Conservation (phyloP, 2,113 vertebrate species). For the Propithecus coquereli region DNA sequence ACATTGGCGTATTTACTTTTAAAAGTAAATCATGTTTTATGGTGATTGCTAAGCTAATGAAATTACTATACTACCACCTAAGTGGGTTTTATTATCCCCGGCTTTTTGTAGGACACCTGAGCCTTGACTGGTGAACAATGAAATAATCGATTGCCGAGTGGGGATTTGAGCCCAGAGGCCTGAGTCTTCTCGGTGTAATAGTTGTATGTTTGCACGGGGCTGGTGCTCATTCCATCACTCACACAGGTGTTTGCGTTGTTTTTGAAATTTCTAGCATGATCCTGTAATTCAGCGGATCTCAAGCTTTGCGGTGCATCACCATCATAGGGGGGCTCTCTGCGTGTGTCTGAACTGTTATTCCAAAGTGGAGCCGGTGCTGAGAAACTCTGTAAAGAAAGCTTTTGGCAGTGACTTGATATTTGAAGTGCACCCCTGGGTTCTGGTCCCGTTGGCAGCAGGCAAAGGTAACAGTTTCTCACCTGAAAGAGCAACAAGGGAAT, state of each 20-base stretch:
- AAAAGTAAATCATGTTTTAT: constrained; percentile 43
- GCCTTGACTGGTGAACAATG: neutral
- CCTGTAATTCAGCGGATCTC: neutral
- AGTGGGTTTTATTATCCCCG: neutral
- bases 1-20: constrained; percentile 39
- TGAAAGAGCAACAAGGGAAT: neutral
- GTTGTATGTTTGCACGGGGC: neutral
- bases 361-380: neutral
- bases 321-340: neutral
- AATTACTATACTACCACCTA: constrained; percentile 21
- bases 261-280: neutral
- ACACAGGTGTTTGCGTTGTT: neutral
- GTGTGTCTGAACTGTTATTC: neutral
- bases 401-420: neutral
- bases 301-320: neutral
- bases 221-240: neutral
- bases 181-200: neutral
- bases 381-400: neutral
- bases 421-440: neutral
- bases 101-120: neutral
- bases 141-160: neutral
- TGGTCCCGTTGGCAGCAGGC: neutral
- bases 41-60: constrained; percentile 37
- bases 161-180: neutral
- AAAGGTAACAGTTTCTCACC: neutral